Percentiles rank a stretch among this genome's conserved stretches.
Evolutionary conservation across 37 sponge, comb jelly and placozoan species (phyloP).

Genomic region (Aphrocallistes beatrix): DNA sequence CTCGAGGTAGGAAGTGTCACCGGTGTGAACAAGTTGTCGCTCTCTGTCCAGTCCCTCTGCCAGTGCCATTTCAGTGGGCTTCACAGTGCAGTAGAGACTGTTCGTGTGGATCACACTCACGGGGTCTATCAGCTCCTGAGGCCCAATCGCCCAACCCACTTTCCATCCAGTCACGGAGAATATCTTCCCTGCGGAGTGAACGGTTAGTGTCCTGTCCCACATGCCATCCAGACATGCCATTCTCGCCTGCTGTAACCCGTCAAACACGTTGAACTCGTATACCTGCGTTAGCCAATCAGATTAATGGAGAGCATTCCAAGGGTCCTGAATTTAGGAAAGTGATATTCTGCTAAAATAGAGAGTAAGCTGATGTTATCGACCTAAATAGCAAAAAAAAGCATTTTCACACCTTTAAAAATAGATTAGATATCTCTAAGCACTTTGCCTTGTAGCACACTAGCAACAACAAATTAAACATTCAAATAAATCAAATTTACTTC

Average conservation of each 20-base stretch:
- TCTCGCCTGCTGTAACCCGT: background rate
- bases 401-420: too few relatives aligned
- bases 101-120: slow-evolving; percentile 37
- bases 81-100: slow-evolving; percentile 52
- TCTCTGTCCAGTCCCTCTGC: background rate
- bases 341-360: too few relatives aligned
- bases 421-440: too few relatives aligned
- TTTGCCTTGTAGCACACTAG: too few relatives aligned
- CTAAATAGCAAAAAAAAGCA: too few relatives aligned
- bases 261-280: background rate
- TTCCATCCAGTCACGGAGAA: slow-evolving; percentile 97
- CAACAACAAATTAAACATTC: too few relatives aligned
- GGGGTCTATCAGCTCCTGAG: slow-evolving; percentile 54
- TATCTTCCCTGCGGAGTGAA: slow-evolving; percentile 95
- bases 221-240: slow-evolving; percentile 83
- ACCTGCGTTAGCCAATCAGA: background rate
- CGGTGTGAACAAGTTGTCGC: background rate
- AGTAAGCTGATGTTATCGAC: too few relatives aligned
- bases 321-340: too few relatives aligned
- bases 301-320: too few relatives aligned
- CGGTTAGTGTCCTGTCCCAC: slow-evolving; percentile 94
- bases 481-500: too few relatives aligned
- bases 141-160: slow-evolving; percentile 85
- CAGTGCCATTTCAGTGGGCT: slow-evolving; percentile 40
- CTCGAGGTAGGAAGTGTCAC: background rate